Evolutionary conservation across 2,797 vertebrate species (phyloP).

Genomic region (Alca torda): DNA sequence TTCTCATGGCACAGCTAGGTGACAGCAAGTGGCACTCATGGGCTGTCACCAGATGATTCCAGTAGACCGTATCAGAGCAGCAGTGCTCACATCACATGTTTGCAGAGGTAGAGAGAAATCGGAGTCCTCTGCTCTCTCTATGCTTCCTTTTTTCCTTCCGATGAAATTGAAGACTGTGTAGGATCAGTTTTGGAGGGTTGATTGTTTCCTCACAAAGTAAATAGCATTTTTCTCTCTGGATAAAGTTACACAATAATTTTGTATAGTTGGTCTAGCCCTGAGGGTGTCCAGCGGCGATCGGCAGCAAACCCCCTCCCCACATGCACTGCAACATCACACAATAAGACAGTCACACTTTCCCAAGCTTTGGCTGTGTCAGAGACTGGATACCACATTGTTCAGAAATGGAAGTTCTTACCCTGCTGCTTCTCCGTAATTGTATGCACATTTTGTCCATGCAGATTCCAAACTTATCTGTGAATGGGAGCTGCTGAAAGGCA

Average conservation of each 20-base stretch:
- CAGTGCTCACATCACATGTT: background rate
- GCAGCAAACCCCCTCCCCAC: background rate
- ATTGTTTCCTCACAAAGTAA: background rate
- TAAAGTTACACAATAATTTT: background rate
- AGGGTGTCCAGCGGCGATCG: background rate
- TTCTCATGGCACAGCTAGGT: background rate
- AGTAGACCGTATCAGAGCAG: background rate
- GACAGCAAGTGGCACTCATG: background rate
- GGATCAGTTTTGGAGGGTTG: background rate
- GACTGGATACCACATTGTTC: background rate
- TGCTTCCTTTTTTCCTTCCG: background rate
- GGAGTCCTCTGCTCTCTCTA: background rate
- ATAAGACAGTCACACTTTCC: background rate
- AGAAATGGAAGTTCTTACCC: conserved; percentile 47
- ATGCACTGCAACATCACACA: background rate
- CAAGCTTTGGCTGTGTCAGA: background rate
- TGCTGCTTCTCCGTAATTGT: background rate
- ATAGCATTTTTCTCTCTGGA: background rate
- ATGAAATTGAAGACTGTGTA: background rate
- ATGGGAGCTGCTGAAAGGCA: background rate
- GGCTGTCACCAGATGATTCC: background rate
- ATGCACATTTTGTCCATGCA: background rate
- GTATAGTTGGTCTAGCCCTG: background rate
- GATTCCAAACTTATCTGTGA: background rate
- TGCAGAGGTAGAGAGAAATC: background rate